A percentile compares a stretch with the other conserved stretches of the same genome.
Evolutionary conservation across 2,888 invertebrate genomes (phyloP).

Genomic region (Eremobia ochroleuca): DNA sequence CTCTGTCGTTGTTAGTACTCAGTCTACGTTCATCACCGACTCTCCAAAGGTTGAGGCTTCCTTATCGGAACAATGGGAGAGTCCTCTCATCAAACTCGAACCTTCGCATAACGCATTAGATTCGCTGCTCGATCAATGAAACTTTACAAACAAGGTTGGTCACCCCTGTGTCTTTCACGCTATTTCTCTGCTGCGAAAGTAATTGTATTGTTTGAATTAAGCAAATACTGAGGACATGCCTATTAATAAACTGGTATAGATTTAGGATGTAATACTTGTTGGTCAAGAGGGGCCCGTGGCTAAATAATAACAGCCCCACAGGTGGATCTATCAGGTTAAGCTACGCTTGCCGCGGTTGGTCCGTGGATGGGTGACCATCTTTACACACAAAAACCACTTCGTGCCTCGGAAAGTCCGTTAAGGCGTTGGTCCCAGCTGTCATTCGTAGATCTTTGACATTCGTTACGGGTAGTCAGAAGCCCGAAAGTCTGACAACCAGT

Average conservation of each 20-base stretch:
- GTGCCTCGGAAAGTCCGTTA: too few relatives aligned
- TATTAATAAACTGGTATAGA: not conserved
- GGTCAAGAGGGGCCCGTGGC: too few relatives aligned
- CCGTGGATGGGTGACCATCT: too few relatives aligned
- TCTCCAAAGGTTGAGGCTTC: conserved; percentile 66
- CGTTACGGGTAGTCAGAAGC: too few relatives aligned
- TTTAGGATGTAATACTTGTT: not conserved
- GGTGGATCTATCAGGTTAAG: too few relatives aligned
- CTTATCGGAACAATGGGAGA: conserved; percentile 73
- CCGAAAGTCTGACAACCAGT: too few relatives aligned
- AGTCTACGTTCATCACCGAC: conserved; percentile 40
- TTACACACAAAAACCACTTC: too few relatives aligned
- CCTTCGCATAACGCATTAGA: conserved; percentile 65
- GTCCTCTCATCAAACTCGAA: conserved; percentile 73
- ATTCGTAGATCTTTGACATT: too few relatives aligned
- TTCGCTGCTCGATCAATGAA: conserved; percentile 60
- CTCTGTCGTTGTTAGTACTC: conserved; percentile 41
- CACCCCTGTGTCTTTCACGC: conserved; percentile 49
- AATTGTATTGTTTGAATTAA: not conserved
- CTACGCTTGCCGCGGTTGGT: too few relatives aligned
- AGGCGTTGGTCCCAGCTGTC: too few relatives aligned
- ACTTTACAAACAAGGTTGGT: conserved; percentile 57
- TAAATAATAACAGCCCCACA: too few relatives aligned
- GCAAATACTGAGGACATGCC: not conserved
- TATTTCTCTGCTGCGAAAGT: conserved; percentile 26